A percentile compares a stretch with the other conserved stretches of the same genome.
phyloP scores from a whole-genome alignment of 2,113 vertebrate species.

The Carassius carassius region DNA sequence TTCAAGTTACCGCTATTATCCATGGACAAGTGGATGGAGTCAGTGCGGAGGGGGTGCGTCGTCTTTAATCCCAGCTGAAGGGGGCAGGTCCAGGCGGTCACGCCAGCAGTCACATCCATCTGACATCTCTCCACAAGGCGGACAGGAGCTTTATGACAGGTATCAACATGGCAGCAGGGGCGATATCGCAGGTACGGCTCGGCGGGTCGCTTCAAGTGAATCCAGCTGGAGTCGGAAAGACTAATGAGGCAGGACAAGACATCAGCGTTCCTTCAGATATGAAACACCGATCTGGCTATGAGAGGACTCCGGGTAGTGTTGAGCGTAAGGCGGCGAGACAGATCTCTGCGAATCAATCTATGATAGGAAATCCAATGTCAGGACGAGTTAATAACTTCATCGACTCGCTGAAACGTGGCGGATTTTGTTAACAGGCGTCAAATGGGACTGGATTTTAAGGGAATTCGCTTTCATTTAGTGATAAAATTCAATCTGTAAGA shows the following conservation, averaged over 20 bases:
- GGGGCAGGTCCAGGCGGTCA: slow-evolving; percentile 67
- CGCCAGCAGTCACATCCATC: slow-evolving; percentile 77
- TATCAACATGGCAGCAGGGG: slow-evolving; percentile 35
- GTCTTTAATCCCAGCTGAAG: slow-evolving; percentile 87
- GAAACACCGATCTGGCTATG: slow-evolving; percentile 43
- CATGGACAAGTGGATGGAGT: slow-evolving; percentile 45
- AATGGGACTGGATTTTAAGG: background rate
- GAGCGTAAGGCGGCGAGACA: slow-evolving; percentile 45
- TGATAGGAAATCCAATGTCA: slow-evolving; percentile 10
- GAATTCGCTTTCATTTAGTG: background rate
- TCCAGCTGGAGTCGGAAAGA: slow-evolving; percentile 40
- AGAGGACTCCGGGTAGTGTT: slow-evolving; percentile 20
- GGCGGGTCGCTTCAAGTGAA: slow-evolving; percentile 34
- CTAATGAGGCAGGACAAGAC: slow-evolving; percentile 54
- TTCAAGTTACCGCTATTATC: slow-evolving; percentile 96
- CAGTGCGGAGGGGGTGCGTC: slow-evolving; percentile 63
- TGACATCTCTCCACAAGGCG: slow-evolving; percentile 77
- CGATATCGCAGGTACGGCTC: slow-evolving; percentile 62
- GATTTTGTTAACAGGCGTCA: background rate
- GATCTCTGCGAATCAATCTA: slow-evolving; percentile 25
- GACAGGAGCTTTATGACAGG: slow-evolving; percentile 69
- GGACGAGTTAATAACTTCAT: slow-evolving; percentile 17
- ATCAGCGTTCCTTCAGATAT: slow-evolving; percentile 12
- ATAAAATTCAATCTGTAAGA: background rate
- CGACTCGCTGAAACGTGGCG: background rate